These are phyloP conservation scores for Leptopilina drosophilae DNA, from an alignment of 2,888 invertebrate genomes.

Conservation along the genomic window DNA sequence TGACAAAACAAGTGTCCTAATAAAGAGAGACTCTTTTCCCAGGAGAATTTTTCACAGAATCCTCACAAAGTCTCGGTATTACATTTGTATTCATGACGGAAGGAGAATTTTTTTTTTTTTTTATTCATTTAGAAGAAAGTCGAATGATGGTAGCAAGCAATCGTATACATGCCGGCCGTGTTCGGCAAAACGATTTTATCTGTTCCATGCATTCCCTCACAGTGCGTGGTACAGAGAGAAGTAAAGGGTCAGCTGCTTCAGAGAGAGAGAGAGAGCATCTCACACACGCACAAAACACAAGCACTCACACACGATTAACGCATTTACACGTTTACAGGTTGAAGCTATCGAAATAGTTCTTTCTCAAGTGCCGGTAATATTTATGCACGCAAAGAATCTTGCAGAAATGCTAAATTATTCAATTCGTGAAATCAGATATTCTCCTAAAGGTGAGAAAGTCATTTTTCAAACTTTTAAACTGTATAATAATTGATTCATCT, in stretches of 20 bases:
- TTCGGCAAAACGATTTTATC: slow-evolving; percentile 54
- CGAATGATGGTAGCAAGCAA: slow-evolving; percentile 26
- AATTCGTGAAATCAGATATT: slow-evolving; percentile 61
- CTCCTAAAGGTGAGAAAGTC: background rate
- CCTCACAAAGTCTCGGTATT: slow-evolving; percentile 5
- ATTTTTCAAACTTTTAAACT: background rate
- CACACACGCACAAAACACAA: slow-evolving; percentile 3
- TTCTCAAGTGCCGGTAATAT: slow-evolving; percentile 49
- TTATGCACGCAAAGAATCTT: slow-evolving; percentile 39
- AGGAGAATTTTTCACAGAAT: slow-evolving; percentile 13
- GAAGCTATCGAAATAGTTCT: slow-evolving; percentile 61
- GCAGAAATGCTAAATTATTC: slow-evolving; percentile 66
- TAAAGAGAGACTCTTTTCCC: background rate
- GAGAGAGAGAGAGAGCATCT: slow-evolving; percentile 2
- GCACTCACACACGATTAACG: background rate
- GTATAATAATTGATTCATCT: background rate
- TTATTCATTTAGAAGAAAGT: slow-evolving; percentile 33
- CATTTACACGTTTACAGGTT: slow-evolving; percentile 28
- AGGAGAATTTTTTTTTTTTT: slow-evolving; percentile 9
- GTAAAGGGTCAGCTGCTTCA: slow-evolving; percentile 40
- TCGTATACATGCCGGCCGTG: slow-evolving; percentile 40
- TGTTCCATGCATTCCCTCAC: slow-evolving; percentile 42
- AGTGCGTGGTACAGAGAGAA: slow-evolving; percentile 46
- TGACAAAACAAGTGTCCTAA: background rate
- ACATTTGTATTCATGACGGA: slow-evolving; percentile 38